Percentiles rank a stretch among this genome's conserved stretches.
phyloP scores from a whole-genome alignment of 2,888 invertebrate species.

The Drosophila testacea region DNA sequence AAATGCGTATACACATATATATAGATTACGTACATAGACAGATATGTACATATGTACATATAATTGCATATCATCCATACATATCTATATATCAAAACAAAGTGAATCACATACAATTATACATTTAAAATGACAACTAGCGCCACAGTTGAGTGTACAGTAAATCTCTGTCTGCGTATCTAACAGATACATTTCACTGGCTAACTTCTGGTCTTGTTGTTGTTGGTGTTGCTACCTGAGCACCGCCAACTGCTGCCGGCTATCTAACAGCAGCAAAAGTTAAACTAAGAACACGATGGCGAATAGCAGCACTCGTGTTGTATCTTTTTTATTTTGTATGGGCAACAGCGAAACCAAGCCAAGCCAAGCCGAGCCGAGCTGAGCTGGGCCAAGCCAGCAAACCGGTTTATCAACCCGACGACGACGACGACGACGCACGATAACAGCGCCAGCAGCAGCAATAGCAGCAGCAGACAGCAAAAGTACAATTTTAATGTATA shows the following conservation, averaged over 20 bases:
- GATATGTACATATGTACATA: neutral
- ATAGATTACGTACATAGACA: neutral
- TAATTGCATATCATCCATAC: neutral
- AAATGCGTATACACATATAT: neutral
- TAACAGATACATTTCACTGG: conserved; percentile 74
- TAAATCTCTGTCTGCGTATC: conserved; percentile 60
- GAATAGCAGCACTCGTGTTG: conserved; percentile 39
- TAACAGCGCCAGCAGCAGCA: conserved; percentile 58
- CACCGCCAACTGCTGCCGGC: conserved; percentile 49
- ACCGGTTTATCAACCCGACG: conserved; percentile 76
- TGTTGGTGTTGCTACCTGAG: conserved; percentile 63
- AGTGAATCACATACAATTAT: conserved; percentile 24
- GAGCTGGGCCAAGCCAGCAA: conserved; percentile 46
- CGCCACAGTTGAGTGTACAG: conserved; percentile 62
- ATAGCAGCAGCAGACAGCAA: conserved; percentile 42
- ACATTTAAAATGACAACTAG: conserved; percentile 60
- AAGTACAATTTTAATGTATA: conserved; percentile 62
- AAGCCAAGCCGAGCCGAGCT: conserved; percentile 36
- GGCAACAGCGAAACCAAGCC: conserved; percentile 27
- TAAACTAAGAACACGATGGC: conserved; percentile 52
- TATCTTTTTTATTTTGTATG: conserved; percentile 29
- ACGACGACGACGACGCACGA: conserved; percentile 55
- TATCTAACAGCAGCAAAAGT: conserved; percentile 56
- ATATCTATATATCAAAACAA: conserved; percentile 3
- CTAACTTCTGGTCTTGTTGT: conserved; percentile 32